These are phyloP conservation scores for Oncorhynchus tshawytscha DNA, from an alignment of 2,113 vertebrate genomes.

Conservation along the genomic window DNA sequence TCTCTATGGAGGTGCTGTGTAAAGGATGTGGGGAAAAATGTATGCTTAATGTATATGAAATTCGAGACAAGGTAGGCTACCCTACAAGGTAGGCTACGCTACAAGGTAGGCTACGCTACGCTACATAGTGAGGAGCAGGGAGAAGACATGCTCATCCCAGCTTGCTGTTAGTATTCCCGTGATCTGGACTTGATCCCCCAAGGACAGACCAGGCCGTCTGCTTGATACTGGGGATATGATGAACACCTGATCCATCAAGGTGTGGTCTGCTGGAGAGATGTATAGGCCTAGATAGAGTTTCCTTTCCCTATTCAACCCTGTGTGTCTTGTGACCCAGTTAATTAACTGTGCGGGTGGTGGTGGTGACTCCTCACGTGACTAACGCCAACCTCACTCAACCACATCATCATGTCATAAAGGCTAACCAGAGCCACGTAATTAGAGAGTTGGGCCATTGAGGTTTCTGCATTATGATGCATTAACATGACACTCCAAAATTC, in stretches of 20 bases:
- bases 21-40: background rate
- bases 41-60: no score
- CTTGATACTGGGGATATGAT: constrained; percentile 23
- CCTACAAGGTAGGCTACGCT: no score
- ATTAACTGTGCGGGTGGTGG: background rate
- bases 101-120: no score
- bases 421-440: no score
- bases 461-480: no score
- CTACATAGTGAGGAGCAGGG: no score
- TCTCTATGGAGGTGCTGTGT: background rate
- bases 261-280: constrained; percentile 46
- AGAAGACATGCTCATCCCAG: background rate
- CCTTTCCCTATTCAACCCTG: constrained; percentile 56
- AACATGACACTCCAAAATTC: no score
- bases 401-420: background rate
- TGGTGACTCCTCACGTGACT: background rate
- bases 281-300: constrained; percentile 36
- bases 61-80: no score
- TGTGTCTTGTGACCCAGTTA: constrained; percentile 45
- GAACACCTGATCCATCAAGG: constrained; percentile 59
- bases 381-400: background rate
- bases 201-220: background rate
- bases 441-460: no score
- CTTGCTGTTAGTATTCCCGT: background rate
- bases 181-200: background rate